A percentile compares a stretch with the other conserved stretches of the same genome.
These are phyloP conservation scores for Spodoptera litura DNA, from an alignment of 1,140 invertebrate species.

Conservation along the genomic window DNA sequence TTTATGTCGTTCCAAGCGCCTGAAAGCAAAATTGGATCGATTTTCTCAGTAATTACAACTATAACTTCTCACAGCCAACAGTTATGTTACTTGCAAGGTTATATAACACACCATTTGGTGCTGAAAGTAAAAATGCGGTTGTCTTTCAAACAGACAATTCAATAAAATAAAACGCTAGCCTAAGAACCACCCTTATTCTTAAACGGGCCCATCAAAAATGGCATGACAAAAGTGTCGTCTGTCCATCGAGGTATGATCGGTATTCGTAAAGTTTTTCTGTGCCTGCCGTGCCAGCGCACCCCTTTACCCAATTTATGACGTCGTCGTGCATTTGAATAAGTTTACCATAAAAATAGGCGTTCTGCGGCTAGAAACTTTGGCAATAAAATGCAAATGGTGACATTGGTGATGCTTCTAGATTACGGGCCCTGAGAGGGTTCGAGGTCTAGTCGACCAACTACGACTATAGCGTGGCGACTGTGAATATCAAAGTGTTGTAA, in stretches of 20 bases:
- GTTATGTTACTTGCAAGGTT: no score
- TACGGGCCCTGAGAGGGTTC: conserved; percentile 48
- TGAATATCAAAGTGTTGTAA: conserved; percentile 16
- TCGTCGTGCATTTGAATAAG: conserved; percentile 82
- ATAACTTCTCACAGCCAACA: neutral
- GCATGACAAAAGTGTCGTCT: conserved; percentile 44
- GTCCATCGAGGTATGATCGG: conserved; percentile 43
- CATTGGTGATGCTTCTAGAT: conserved; percentile 68
- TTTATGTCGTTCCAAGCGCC: conserved; percentile 17
- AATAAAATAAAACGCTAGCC: no score
- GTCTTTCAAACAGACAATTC: no score
- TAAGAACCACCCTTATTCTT: neutral
- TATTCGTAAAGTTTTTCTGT: conserved; percentile 62
- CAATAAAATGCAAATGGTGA: conserved; percentile 85
- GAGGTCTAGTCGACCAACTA: conserved; percentile 46
- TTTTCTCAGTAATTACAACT: neutral
- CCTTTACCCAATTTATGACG: conserved; percentile 79
- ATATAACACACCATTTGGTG: no score
- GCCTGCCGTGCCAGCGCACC: conserved; percentile 72
- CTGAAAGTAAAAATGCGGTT: no score
- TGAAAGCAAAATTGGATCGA: neutral
- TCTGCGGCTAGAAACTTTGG: conserved; percentile 78
- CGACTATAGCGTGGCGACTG: conserved; percentile 8
- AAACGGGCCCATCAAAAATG: conserved; percentile 41
- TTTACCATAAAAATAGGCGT: conserved; percentile 83